phyloP scores from a whole-genome alignment of 2,888 invertebrate species.

The Nomada flava region DNA sequence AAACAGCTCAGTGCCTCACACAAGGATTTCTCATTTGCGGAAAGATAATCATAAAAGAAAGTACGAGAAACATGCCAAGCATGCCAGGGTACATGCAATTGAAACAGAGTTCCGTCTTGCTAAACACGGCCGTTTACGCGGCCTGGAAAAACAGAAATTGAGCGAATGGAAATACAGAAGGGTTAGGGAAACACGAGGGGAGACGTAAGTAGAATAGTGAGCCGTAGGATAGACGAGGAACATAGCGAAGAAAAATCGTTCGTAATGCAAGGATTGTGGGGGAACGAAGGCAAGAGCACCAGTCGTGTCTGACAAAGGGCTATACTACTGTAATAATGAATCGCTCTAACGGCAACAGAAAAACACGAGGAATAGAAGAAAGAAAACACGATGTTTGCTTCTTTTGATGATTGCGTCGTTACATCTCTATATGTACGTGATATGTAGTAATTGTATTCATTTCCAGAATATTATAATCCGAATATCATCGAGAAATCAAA shows the following conservation, averaged over 20 bases:
- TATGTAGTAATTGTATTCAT: too few species aligned
- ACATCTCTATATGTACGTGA: neutral
- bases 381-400: conserved; percentile 12
- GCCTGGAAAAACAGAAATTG: neutral
- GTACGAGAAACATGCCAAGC: neutral
- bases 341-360: conserved; percentile 62
- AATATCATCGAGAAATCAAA: too few species aligned
- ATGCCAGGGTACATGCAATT: conserved; percentile 30
- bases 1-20: neutral
- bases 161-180: conserved; percentile 16
- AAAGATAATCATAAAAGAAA: conserved; percentile 32
- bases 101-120: conserved; percentile 20
- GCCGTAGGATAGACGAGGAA: neutral
- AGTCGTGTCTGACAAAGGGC: conserved; percentile 73
- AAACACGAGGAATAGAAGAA: conserved; percentile 8
- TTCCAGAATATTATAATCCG: too few species aligned
- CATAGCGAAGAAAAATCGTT: conserved; percentile 44
- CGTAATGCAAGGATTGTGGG: conserved; percentile 25
- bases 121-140: conserved; percentile 14
- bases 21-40: conserved; percentile 16
- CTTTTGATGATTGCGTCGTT: too few species aligned
- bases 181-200: neutral
- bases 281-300: conserved; percentile 65
- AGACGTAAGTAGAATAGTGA: neutral
- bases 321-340: conserved; percentile 77